Evolutionary conservation across 23 tunicate genomes (phyloP), one percentile per base, ranked within the genome.

Genomic region (Styela clava): DNA sequence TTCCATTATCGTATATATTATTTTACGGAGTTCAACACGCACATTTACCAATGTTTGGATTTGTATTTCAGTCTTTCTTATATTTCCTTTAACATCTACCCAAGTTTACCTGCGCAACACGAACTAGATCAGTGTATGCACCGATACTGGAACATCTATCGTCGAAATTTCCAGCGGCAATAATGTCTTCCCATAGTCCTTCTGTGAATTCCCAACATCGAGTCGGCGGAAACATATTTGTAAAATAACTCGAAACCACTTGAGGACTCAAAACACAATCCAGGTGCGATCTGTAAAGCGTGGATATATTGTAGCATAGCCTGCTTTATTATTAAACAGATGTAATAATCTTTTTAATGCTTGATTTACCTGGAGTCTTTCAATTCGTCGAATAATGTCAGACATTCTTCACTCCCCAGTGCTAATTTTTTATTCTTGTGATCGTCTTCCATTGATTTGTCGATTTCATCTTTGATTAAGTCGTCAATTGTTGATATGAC

Each of bases 81-180:
- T n/a, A n/a, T n/a, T n/a, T n/a, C n/a, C n/a, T n/a, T n/a, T n/a
- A n/a, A n/a, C n/a, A n/a, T n/a, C n/a, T 44, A 44, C 7, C 56
- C 12, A 44, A 44, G 12, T 18, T 67, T 24, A 67, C 71, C 71
- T 67, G 71, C 22, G 71, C 71, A 0, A 67, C 31, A 22, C 31
- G 30, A 1, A 67, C 31, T 24, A 67, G 22, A 67, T 67, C 71
- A 16, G 31, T 67, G 71, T 67, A 67, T 25, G 22, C 71, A 18
- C 31, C 71, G 22, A 25, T 27, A 67, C 71, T 67, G 19, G 71
- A 67, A 29, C 71, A 67, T 67, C 30, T 67, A 29, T 67, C 71
- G 22, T 24, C 16, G 22, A 29, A 1, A 29, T 67, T 22, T 22
- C 30, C 31, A 12, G 22, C 22, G 24, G 71, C 31, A 27, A 29